Conservation (phyloP, 2,113 vertebrate species). For the Elephantulus edwardii region DNA sequence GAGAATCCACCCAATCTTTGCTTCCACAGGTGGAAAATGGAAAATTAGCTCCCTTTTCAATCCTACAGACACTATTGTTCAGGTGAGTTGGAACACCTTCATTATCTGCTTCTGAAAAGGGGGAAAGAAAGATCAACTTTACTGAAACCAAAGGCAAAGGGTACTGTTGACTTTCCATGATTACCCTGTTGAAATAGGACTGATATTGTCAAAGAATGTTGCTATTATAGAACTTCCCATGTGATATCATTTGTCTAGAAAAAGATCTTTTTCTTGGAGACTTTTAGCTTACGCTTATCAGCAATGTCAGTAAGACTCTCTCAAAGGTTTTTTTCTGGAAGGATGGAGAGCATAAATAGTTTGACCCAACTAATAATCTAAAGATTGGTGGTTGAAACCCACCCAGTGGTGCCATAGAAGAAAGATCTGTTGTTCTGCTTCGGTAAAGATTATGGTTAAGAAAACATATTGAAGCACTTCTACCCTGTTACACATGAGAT, state of each 20-base stretch:
- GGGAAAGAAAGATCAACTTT: neutral
- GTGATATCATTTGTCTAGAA: neutral
- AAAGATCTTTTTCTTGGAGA: neutral
- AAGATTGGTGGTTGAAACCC: neutral
- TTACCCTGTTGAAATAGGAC: neutral
- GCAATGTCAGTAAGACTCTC: neutral
- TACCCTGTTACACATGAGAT: neutral
- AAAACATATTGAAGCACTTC: neutral
- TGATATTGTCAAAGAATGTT: neutral
- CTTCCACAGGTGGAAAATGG: neutral
- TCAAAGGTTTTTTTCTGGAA: neutral
- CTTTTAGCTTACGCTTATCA: neutral
- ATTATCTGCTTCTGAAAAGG: neutral
- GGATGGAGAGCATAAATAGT: neutral
- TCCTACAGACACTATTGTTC: neutral
- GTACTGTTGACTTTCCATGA: neutral
- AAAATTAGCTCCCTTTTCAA: neutral
- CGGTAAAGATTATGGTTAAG: neutral
- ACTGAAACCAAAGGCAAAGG: neutral
- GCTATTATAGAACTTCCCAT: neutral
- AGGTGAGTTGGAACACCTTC: neutral
- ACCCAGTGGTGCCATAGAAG: neutral
- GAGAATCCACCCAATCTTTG: neutral
- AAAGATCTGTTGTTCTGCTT: neutral
- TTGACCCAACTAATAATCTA: neutral